Evolutionary conservation across 2,113 vertebrate genomes (phyloP).

Genomic region (Cercocebus atys): DNA sequence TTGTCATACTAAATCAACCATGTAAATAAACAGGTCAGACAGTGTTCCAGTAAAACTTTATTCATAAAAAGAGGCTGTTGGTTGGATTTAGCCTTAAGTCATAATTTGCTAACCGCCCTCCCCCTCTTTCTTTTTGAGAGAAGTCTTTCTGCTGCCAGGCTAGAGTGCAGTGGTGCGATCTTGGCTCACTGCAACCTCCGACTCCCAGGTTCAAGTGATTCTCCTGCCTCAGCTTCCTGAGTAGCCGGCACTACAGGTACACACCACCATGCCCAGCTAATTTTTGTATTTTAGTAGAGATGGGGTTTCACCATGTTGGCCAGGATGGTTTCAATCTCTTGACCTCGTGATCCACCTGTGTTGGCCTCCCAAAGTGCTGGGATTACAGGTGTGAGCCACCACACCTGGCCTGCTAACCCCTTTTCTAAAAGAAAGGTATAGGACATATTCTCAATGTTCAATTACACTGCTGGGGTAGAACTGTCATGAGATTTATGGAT

Average conservation of each 20-base stretch:
- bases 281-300: background rate
- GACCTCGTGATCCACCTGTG: background rate
- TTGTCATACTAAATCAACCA: background rate
- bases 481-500: background rate
- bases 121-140: background rate
- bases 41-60: slow-evolving; percentile 49
- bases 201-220: background rate
- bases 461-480: background rate
- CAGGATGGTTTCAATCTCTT: background rate
- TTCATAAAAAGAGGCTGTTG: background rate
- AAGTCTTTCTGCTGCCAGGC: background rate
- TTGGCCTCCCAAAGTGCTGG: background rate
- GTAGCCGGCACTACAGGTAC: background rate
- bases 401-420: background rate
- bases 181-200: background rate
- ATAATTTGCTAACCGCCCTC: background rate
- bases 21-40: background rate
- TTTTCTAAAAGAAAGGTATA: background rate
- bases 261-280: background rate
- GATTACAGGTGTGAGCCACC: background rate
- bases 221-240: background rate
- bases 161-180: background rate
- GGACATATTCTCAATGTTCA: background rate
- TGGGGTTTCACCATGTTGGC: background rate
- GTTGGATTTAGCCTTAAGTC: background rate